These are phyloP conservation scores for Neopipo cinnamomea DNA, from an alignment of 2,113 vertebrate species.

Conservation along the genomic window DNA sequence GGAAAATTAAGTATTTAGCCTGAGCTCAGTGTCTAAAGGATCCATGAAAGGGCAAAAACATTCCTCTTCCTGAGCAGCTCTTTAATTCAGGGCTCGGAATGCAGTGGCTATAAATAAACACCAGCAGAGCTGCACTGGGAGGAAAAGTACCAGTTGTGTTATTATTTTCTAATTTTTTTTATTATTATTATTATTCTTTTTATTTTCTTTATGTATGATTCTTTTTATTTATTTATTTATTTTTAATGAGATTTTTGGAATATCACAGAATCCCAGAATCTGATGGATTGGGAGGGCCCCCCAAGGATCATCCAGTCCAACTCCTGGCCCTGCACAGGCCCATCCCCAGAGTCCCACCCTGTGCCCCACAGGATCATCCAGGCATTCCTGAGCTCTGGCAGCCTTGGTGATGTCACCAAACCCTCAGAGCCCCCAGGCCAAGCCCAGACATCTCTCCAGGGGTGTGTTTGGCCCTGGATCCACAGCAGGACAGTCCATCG, in stretches of 20 bases:
- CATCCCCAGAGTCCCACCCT: not conserved
- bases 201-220: fast-evolving
- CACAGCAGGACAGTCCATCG: fast-evolving
- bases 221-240: too few species aligned
- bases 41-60: constrained; percentile 30
- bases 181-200: fast-evolving
- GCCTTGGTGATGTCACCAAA: not conserved
- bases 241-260: not conserved
- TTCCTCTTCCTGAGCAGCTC: constrained; percentile 37
- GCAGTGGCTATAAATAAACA: not conserved
- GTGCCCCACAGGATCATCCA: too few species aligned
- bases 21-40: not conserved
- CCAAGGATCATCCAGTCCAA: not conserved
- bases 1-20: not conserved
- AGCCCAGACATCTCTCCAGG: not conserved
- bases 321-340: not conserved
- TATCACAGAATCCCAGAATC: too few species aligned
- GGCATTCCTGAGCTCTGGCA: too few species aligned
- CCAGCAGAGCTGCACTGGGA: not conserved
- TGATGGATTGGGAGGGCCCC: too few species aligned
- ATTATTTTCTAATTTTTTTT: fast-evolving
- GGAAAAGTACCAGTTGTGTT: not conserved
- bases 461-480: fast-evolving
- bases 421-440: not conserved
- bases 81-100: not conserved